Percentiles rank a stretch among this genome's conserved stretches.
These are phyloP conservation scores for Agriopis aurantiaria DNA, from an alignment of 2,888 invertebrate species.

Conservation along the genomic window DNA sequence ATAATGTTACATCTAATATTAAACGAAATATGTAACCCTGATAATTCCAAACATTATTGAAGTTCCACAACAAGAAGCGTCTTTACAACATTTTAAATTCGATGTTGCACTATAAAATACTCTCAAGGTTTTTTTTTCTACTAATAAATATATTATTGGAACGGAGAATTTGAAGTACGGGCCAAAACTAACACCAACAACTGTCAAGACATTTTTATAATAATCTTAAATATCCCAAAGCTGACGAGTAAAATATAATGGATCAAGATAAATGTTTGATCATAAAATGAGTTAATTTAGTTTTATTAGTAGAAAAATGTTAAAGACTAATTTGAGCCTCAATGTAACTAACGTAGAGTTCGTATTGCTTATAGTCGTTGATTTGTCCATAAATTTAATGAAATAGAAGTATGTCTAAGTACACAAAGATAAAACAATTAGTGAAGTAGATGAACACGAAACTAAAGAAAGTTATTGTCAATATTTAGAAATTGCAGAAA, in stretches of 20 bases:
- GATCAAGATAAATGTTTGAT: conserved; percentile 6
- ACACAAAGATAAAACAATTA: not conserved
- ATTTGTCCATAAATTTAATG: conserved; percentile 52
- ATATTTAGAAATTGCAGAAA: conserved; percentile 61
- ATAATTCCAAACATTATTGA: conserved; percentile 83
- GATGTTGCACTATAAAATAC: conserved; percentile 77
- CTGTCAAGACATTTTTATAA: not conserved
- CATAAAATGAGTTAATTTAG: conserved; percentile 38
- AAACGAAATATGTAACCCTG: conserved; percentile 83
- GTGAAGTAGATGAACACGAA: not conserved
- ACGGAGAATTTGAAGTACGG: conserved; percentile 5
- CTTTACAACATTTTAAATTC: conserved; percentile 82
- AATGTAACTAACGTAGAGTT: conserved; percentile 63
- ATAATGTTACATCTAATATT: conserved; percentile 60
- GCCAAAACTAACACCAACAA: conserved; percentile 9
- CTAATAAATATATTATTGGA: conserved; percentile 59
- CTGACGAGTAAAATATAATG: not conserved
- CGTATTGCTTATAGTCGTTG: conserved; percentile 79
- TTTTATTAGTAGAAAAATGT: conserved; percentile 66
- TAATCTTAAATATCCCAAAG: not conserved
- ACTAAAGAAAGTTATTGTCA: conserved; percentile 61
- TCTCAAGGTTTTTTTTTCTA: conserved; percentile 66
- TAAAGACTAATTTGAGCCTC: conserved; percentile 78
- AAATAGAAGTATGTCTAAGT: not conserved
- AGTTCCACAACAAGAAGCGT: conserved; percentile 77